Percentiles rank a stretch among this genome's conserved stretches.
These are phyloP conservation scores for Cenopis cana DNA, from an alignment of 2,888 invertebrate species.

Conservation along the genomic window DNA sequence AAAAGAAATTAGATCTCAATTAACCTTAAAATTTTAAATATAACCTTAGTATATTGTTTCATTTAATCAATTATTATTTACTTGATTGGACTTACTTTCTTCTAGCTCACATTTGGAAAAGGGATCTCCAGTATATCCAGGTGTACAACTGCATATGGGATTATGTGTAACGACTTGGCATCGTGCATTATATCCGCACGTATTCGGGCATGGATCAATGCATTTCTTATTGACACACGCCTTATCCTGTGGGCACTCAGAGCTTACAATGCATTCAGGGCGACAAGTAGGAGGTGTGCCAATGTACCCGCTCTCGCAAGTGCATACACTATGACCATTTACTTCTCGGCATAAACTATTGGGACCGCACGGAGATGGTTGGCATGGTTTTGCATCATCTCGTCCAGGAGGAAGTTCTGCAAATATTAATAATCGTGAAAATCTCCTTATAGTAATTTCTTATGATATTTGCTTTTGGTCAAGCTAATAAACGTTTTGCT, in stretches of 20 bases:
- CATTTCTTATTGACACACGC: slow-evolving; percentile 93
- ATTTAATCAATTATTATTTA: background rate
- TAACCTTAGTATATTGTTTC: too few species aligned
- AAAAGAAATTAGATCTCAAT: background rate
- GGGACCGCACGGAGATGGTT: slow-evolving; percentile 93
- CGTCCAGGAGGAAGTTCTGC: slow-evolving; percentile 59
- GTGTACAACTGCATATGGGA: slow-evolving; percentile 93
- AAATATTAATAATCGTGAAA: slow-evolving; percentile 13
- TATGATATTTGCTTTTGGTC: too few species aligned
- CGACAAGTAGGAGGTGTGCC: slow-evolving; percentile 92
- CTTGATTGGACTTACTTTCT: slow-evolving; percentile 79
- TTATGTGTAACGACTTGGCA: slow-evolving; percentile 95
- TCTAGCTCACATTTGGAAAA: slow-evolving; percentile 88
- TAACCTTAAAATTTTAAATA: background rate
- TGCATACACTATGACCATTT: slow-evolving; percentile 92
- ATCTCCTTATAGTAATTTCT: too few species aligned
- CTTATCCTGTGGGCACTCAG: slow-evolving; percentile 92
- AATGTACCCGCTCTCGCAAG: slow-evolving; percentile 90
- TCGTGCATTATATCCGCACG: slow-evolving; percentile 92
- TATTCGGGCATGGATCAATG: slow-evolving; percentile 91
- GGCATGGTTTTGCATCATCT: slow-evolving; percentile 86
- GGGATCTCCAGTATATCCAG: slow-evolving; percentile 92
- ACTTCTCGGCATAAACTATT: slow-evolving; percentile 91
- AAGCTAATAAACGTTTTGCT: too few species aligned
- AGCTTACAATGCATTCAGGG: slow-evolving; percentile 93